Evolutionary conservation across 2,888 invertebrate genomes (phyloP).

Genomic region (Drosophila limbata): DNA sequence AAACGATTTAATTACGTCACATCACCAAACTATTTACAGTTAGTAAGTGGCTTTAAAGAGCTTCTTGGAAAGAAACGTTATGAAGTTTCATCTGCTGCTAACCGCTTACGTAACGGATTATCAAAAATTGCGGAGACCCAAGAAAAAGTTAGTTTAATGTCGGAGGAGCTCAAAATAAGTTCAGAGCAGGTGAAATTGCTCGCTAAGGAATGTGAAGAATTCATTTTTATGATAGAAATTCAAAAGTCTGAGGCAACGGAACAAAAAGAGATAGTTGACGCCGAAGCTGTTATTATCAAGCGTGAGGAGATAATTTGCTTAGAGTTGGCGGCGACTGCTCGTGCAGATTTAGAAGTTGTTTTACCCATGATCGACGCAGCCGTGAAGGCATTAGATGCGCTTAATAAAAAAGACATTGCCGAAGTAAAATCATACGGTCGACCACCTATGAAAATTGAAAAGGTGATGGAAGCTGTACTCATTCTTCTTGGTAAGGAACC

Average conservation of each 20-base stretch:
- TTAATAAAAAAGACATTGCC: conserved; percentile 94
- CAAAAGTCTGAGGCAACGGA: conserved; percentile 94
- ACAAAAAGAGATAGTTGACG: conserved; percentile 90
- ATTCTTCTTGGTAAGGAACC: conserved; percentile 90
- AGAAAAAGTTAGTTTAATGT: conserved; percentile 92
- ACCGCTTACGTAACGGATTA: conserved; percentile 92
- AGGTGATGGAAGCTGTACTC: conserved; percentile 95
- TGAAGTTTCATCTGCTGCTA: conserved; percentile 90
- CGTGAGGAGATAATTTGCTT: conserved; percentile 93
- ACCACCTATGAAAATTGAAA: conserved; percentile 94
- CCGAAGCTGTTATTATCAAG: conserved; percentile 90
- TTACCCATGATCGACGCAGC: conserved; percentile 95
- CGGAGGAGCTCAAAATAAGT: conserved; percentile 92
- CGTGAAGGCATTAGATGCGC: conserved; percentile 90
- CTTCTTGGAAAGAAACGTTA: conserved; percentile 90
- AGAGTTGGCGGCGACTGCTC: conserved; percentile 92
- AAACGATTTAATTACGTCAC: conserved; percentile 94
- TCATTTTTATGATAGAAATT: conserved; percentile 91
- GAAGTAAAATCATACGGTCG: conserved; percentile 96
- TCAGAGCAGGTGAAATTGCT: conserved; percentile 90
- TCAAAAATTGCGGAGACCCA: conserved; percentile 95
- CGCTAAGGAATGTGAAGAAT: conserved; percentile 94
- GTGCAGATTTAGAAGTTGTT: conserved; percentile 93
- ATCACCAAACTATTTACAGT: conserved; percentile 94
- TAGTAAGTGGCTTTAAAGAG: conserved; percentile 93